Percentiles rank a stretch among this genome's conserved stretches.
Evolutionary conservation across 1,140 invertebrate species (phyloP).

Genomic region (Amphibalanus amphitrite): DNA sequence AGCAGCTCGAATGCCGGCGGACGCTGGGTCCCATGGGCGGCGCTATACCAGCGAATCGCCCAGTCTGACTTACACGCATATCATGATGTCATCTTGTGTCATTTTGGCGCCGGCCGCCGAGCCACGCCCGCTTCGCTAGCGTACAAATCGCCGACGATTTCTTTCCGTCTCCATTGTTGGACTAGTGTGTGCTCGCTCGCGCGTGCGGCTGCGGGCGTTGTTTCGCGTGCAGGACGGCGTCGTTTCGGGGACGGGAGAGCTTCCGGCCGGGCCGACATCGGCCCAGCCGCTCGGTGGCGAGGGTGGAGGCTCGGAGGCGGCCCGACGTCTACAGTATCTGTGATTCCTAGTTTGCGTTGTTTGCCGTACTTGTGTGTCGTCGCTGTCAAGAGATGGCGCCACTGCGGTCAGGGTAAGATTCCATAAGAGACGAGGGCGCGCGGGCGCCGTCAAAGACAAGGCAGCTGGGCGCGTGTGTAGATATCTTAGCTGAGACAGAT

Average conservation of each 20-base stretch:
- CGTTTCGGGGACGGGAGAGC: neutral
- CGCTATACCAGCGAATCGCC: conserved; percentile 13
- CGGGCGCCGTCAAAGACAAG: neutral
- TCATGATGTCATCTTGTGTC: conserved; percentile 23
- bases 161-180: neutral
- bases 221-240: too few species aligned
- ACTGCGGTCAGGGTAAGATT: neutral
- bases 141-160: neutral
- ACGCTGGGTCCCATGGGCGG: too few species aligned
- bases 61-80: conserved; percentile 18
- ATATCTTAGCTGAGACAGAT: neutral
- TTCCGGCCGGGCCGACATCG: neutral
- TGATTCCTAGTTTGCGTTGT: conserved; percentile 1
- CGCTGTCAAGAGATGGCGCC: neutral
- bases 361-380: neutral
- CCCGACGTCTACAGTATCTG: neutral
- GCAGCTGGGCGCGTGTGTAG: neutral
- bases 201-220: too few species aligned
- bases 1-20: too few species aligned
- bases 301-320: conserved; percentile 6
- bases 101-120: conserved; percentile 1
- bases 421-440: neutral
- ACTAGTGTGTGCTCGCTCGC: too few species aligned
- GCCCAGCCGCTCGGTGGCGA: neutral
- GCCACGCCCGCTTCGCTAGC: neutral